phyloP scores from a whole-genome alignment of 2,797 vertebrate species.

The Heliangelus exortis region DNA sequence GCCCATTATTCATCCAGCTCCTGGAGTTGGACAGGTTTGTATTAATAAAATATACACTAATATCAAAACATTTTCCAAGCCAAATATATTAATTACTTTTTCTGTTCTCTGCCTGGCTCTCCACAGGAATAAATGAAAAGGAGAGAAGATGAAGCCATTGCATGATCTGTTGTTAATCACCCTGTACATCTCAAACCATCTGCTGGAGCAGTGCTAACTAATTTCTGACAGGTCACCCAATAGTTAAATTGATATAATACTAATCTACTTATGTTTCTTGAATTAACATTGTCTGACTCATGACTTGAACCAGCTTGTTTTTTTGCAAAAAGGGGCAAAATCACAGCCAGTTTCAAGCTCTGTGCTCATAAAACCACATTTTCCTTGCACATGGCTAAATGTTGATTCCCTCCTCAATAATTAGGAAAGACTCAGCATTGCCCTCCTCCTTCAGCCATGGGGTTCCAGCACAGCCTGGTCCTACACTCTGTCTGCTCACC shows the following conservation, averaged over 20 bases:
- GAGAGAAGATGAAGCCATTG: neutral
- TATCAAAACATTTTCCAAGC: constrained; percentile 46
- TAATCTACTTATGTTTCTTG: neutral
- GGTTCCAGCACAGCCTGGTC: neutral
- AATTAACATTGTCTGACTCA: neutral
- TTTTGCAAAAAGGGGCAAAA: neutral
- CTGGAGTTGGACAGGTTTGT: neutral
- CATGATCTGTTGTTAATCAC: constrained; percentile 12
- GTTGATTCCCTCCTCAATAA: neutral
- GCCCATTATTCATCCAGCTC: neutral
- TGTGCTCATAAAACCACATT: neutral
- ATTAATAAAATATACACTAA: constrained; percentile 52
- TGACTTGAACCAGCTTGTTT: neutral
- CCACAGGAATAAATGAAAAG: constrained; percentile 58
- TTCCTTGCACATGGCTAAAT: fast-evolving
- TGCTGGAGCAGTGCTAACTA: neutral
- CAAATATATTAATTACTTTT: constrained; percentile 56
- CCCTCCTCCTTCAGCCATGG: neutral
- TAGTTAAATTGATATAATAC: constrained; percentile 9
- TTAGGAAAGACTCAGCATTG: neutral
- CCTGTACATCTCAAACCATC: neutral
- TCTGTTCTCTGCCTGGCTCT: constrained; percentile 17
- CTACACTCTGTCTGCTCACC: fast-evolving
- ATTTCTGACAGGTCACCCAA: constrained; percentile 13
- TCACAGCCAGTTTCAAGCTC: neutral